Conservation (phyloP, 2,888 invertebrate genomes). For the Eristalinus aeneus region DNA sequence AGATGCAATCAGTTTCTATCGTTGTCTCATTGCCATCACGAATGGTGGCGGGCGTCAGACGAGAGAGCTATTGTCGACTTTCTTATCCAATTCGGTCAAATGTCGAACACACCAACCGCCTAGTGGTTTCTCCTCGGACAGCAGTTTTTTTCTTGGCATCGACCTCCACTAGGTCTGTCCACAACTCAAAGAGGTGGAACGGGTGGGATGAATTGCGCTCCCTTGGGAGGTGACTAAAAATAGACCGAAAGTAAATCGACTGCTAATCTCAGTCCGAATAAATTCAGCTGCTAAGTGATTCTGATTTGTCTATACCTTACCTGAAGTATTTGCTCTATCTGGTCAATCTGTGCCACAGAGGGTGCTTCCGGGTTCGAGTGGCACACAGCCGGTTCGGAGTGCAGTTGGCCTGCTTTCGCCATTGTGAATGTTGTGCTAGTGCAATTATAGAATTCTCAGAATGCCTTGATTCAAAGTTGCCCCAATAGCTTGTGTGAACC, state of each 20-base stretch:
- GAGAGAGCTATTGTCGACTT: constrained; percentile 24
- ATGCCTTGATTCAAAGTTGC: not conserved
- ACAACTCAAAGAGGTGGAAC: not conserved
- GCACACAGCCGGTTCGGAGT: not conserved
- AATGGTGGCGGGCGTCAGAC: not conserved
- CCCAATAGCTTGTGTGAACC: not conserved
- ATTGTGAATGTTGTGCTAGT: not conserved
- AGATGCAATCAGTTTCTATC: constrained; percentile 65
- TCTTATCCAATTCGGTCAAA: constrained; percentile 42
- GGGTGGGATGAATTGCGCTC: constrained; percentile 9
- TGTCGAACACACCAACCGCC: not conserved
- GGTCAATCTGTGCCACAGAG: constrained; percentile 8
- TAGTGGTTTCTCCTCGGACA: constrained; percentile 44
- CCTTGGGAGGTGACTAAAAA: constrained; percentile 48
- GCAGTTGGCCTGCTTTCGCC: not conserved
- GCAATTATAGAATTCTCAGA: not conserved
- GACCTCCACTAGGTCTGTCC: not conserved
- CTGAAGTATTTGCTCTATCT: constrained; percentile 34
- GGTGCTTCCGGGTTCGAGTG: not conserved
- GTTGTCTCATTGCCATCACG: constrained; percentile 55
- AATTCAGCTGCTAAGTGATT: constrained; percentile 57
- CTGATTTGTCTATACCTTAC: constrained; percentile 55
- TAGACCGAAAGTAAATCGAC: constrained; percentile 60
- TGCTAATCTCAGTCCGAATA: constrained; percentile 57
- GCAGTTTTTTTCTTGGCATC: constrained; percentile 49